Evolutionary conservation across 1,140 invertebrate genomes (phyloP), one percentile per base, ranked within the genome.

Genomic region (Homarus americanus): DNA sequence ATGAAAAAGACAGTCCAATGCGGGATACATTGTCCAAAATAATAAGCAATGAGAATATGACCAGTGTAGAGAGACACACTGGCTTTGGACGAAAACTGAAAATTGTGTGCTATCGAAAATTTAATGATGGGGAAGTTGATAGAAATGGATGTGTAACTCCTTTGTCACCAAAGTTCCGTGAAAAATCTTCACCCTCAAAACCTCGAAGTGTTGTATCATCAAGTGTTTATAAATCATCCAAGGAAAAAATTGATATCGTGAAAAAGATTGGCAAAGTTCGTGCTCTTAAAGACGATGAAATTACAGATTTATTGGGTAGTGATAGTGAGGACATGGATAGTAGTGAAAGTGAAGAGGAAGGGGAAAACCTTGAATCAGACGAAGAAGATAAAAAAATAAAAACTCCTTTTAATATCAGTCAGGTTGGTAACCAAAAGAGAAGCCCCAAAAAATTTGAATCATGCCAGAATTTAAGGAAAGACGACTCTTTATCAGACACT

Each of bases 211-310:
- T 28, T 63, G 17, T 58, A 20, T 32, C 58, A 44, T 0, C n/a
- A 38, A 80, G 58, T n/a, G 36, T 28, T 17, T 28, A 15, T 24
- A 82, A 69, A 76, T 91, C 75, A 79, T 41, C 89, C 12, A 80
- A 72, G 28, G 89, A 44, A 24, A 85, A 91, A 69, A 40, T 69
- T 2, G 75, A 79, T 10, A 49, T 20, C 28, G 44, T 91, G 32
- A 91, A 86, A 69, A 66, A 91, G 36, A 73, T 86, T 66, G 82
- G 82, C 20, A 91, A 91, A 41, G 40, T 91, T 9, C 73, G 89
- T 53, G 75, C 49, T 24, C 76, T 91, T 7, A 85, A 86, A 53
- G 89, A 53, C n/a, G 82, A 66, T 28, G 82, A 91, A 85, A 91
- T 91, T 24, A 53, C 10, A 28, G 38, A 66, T 69, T 69, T 91